Evolutionary conservation across 2,113 vertebrate genomes (phyloP).

Genomic region (Ginglymostoma cirratum): DNA sequence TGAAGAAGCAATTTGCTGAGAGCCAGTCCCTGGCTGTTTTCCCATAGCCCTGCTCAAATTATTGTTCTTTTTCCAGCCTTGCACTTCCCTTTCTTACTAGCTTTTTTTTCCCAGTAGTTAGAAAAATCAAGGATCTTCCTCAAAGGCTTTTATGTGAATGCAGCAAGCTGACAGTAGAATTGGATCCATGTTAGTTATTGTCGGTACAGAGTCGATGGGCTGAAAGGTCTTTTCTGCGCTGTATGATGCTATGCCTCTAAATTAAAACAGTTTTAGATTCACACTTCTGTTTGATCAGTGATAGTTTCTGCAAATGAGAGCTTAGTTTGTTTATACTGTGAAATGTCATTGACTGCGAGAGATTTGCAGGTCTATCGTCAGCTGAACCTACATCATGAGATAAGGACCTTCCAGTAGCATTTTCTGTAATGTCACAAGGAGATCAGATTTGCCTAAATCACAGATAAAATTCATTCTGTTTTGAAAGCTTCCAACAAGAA

Average conservation of each 20-base stretch:
- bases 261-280: background rate
- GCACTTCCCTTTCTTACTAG: background rate
- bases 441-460: background rate
- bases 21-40: no score
- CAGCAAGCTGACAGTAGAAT: background rate
- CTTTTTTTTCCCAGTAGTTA: background rate
- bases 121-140: background rate
- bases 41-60: no score
- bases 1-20: no score
- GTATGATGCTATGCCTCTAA: no score
- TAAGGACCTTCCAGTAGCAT: background rate
- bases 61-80: background rate
- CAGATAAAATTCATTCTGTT: slow-evolving; percentile 13
- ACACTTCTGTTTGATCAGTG: background rate
- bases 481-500: background rate
- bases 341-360: background rate
- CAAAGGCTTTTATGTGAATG: background rate
- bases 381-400: background rate
- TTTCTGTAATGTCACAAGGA: background rate
- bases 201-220: no score
- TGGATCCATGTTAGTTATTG: background rate
- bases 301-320: background rate
- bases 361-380: background rate
- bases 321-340: background rate
- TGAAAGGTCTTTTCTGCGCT: no score